Base-by-base conservation (phyloP, 92 coral and sea anemone species). In the Parazoanthus swiftii region DNA sequence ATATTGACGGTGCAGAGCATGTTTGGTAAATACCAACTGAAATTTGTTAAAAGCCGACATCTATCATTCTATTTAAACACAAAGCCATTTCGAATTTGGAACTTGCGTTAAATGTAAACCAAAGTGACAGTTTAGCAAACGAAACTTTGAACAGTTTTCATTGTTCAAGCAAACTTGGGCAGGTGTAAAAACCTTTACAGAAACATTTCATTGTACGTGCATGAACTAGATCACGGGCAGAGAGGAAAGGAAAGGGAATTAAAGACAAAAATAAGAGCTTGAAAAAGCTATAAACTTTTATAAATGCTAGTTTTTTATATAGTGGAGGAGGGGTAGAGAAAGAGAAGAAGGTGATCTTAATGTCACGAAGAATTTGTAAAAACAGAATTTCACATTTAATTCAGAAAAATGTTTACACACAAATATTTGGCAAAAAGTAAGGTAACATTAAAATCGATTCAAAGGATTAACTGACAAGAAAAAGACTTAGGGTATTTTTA, bases 131-230 rank as follows among this genome's bases (percentile, higher is more conserved):
- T 63, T 63, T 21, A 63, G 79, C 26, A 38, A 37, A 39, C 43
- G 8, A 20, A 20, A 7, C n/a, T 75, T 63, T 63, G 7, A 18
- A 63, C 70, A 63, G 70, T 63, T 63, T 63, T 73, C 21, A 37
- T 75, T 75, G 79, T 75, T 44, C 44, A 75, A 39, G 46, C 46
- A 75, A n/a, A 79, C 82, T 23, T 46, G 5, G 56, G 65, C 82
- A 79, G 82, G 82, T 79, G 82, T 79, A 42, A 44, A 79, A 77
- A 44, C 16, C 8, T 77, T 21, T 38, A 77, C n/a, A 23, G 25
- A 63, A 18, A 63, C 3, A 23, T 63, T 63, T 63, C 20, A 63
- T 23, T 63, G n/a, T 5, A 20, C 70, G 70, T 63, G n/a, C 26
- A 63, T 18, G 7, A 26, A 18, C n/a, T 3, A 4, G 70, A 51